Base-by-base conservation (phyloP, 2,888 invertebrate genomes). In the Epinotia bilunana region DNA sequence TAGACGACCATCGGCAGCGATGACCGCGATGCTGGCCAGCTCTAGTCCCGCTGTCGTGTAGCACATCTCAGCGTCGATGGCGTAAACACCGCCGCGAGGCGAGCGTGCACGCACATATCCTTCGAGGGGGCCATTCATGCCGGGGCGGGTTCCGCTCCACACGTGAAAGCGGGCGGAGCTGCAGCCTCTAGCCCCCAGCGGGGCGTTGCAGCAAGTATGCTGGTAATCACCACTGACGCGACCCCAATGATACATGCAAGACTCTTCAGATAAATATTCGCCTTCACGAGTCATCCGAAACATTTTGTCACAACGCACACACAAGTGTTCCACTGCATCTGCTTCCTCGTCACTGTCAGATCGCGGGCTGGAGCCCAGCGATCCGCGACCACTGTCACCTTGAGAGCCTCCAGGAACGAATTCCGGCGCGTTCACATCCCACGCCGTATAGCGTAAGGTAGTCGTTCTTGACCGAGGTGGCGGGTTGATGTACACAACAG, bases 11-110 rank as follows among this genome's bases (percentile, higher is more conserved):
- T 97, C 96, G 46, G 95, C 90, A 53, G 95, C 95, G 72, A 99
- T 96, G 72, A 99, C 95, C 9, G 98, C 98, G 43, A 99, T 96
- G 88, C 98, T 96, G 23, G 98, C 97, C 72, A 99, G 90, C 89
- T 99, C 99, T 65, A 97, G 92, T 1, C 99, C 99, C 23, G 95
- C 94, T 0, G 96, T 96, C 5, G 99, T 99, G 88, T 97, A 99
- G 82, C 98, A 98, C 99, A 99, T 99, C 93, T 99, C 99, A 88
- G 99, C 99, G 91, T 99, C 99, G 33, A 99, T 87, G 0, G 98
- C 97, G 88, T 96, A 98, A 1, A 97, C 95, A 73, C 95, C 95
- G 43, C 91, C 90, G 9, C 94, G 92, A 65, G 92, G 89, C 63
- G 91, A 91, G 74, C 92, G 88, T 2, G 97, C 96, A 67, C 95